Evolutionary conservation across 2,113 vertebrate genomes (phyloP), one percentile per base, ranked within the genome.

Genomic region (Colistium nudipinnis): DNA sequence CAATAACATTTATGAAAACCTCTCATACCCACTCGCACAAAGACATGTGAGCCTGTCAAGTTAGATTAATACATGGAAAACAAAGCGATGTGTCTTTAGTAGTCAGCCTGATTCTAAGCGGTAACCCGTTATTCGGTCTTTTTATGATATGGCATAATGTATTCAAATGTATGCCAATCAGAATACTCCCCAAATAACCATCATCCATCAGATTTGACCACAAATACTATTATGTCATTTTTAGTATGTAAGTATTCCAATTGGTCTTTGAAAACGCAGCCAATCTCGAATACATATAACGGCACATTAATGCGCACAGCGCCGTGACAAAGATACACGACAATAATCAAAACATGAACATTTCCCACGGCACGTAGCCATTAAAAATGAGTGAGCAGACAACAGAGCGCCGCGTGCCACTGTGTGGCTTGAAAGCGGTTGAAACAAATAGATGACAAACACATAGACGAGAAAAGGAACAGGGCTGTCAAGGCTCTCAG

Each of bases 361-460:
- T 64, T 55, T 52, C 56, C 44, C 59, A 64, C 19, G 17, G 55
- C 49, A 49, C 53, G 6, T 53, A 6, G n/a, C 55, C 69, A 82
- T 88, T 85, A 76, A 78, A 78, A 76, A 83, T 66, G 63, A 80
- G 64, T 57, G 76, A 82, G 76, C 64, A 48, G 72, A 73, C 80
- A 51, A 61, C 74, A 73, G 65, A 66, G 67, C 12, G 69, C 54
- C 7, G 75, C 60, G 1, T 66, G 78, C 48, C 11, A 24, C 57
- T 4, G 63, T 27, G 44, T 27, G 57, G 17, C 52, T 80, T 62
- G 45, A 78, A 81, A 81, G 63, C 70, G 14, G 30, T 1, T 9
- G 36, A 60, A 73, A 81, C 39, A 73, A 72, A 82, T 51, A 60
- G 60, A 69, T 45, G 79, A 84, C 73, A 82, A 62, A 76, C 62